Percentiles rank a stretch among this genome's conserved stretches.
phyloP scores from a whole-genome alignment of 2,113 vertebrate species.

The Empidonax traillii region DNA sequence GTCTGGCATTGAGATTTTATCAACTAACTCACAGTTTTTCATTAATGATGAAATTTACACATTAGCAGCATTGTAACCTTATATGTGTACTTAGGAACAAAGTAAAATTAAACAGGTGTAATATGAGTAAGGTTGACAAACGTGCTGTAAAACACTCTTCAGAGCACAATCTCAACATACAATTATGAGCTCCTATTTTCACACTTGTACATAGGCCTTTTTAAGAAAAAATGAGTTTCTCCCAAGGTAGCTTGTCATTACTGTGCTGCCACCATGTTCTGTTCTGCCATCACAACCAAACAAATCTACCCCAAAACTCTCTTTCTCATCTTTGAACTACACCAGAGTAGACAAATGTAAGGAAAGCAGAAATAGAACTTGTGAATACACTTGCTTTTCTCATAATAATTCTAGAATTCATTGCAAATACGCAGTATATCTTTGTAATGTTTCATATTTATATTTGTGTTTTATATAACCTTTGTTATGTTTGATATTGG shows the following conservation, averaged over 20 bases:
- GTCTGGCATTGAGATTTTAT: background rate
- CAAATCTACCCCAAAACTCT: background rate
- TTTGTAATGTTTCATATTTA: background rate
- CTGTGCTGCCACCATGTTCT: background rate
- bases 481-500: background rate
- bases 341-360: background rate
- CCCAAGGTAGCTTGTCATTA: background rate
- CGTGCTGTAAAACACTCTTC: background rate
- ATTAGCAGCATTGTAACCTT: slow-evolving; percentile 12
- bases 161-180: background rate
- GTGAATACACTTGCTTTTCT: background rate
- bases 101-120: slow-evolving; percentile 15
- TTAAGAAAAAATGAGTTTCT: background rate
- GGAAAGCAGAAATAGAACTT: background rate
- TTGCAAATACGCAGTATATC: background rate
- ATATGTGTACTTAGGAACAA: background rate
- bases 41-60: background rate
- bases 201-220: background rate
- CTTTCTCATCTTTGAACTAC: background rate
- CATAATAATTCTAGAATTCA: background rate
- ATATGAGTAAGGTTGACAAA: background rate
- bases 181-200: background rate
- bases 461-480: no score
- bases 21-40: background rate
- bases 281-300: background rate